Evolutionary conservation across 2,113 vertebrate genomes (phyloP).

Genomic region (Scalopus aquaticus): DNA sequence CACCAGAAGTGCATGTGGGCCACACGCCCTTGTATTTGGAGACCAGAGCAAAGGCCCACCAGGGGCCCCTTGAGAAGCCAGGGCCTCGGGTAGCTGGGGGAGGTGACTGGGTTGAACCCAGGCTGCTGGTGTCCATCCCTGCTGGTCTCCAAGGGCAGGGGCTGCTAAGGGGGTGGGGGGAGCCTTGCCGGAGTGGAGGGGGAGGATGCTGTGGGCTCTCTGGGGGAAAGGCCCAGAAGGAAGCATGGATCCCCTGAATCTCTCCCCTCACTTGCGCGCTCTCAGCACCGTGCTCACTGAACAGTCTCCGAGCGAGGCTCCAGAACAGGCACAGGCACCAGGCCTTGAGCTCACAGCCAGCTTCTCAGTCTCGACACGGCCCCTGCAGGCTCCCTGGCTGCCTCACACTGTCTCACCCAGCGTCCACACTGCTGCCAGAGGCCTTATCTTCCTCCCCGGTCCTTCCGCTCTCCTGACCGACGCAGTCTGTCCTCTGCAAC

Average conservation of each 20-base stretch:
- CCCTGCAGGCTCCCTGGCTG: neutral
- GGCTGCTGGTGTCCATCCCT: neutral
- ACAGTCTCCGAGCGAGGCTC: neutral
- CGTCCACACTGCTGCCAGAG: neutral
- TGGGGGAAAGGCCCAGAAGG: neutral
- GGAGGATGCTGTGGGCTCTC: neutral
- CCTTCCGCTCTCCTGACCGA: neutral
- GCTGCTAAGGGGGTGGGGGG: too few relatives aligned
- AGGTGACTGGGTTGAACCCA: neutral
- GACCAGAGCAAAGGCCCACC: neutral
- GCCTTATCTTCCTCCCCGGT: neutral
- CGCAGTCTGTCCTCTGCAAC: neutral
- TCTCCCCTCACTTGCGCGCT: neutral
- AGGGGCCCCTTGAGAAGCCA: neutral
- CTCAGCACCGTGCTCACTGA: neutral
- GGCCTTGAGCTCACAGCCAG: too few relatives aligned
- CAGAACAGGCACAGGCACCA: neutral
- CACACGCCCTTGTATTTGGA: neutral
- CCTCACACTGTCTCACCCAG: too few relatives aligned
- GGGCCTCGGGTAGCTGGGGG: neutral
- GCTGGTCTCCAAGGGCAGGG: neutral
- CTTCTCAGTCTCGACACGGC: neutral
- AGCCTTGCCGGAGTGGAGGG: too few relatives aligned
- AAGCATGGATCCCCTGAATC: too few relatives aligned
- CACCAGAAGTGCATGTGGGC: neutral